Percentiles rank a stretch among this genome's conserved stretches.
phyloP scores from a whole-genome alignment of 2,888 invertebrate species.

The Tetropium fuscum region DNA sequence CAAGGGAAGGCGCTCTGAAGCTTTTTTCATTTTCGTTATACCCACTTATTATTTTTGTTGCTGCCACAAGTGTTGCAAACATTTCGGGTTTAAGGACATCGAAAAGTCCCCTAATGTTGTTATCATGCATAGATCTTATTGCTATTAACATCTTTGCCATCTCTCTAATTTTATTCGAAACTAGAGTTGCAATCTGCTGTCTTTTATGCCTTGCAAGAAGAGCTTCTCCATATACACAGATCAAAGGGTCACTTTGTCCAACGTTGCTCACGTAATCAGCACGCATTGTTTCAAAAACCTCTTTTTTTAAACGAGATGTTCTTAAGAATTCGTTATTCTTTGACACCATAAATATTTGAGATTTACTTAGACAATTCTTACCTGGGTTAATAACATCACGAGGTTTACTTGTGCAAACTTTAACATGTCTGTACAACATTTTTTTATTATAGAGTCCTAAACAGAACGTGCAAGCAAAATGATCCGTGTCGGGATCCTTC shows the following conservation, averaged over 20 bases:
- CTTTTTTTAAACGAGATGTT: constrained; percentile 34
- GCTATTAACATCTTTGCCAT: constrained; percentile 36
- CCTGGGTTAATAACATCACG: background rate
- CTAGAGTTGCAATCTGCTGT: constrained; percentile 36
- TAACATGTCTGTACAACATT: constrained; percentile 6
- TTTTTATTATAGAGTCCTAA: constrained; percentile 14
- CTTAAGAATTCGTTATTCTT: constrained; percentile 33
- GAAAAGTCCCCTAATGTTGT: constrained; percentile 25
- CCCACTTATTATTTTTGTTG: constrained; percentile 36
- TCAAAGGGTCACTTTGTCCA: constrained; percentile 28
- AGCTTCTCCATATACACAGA: constrained; percentile 44
- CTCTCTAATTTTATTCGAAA: constrained; percentile 46
- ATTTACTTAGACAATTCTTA: background rate
- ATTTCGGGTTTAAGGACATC: constrained; percentile 37
- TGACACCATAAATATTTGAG: constrained; percentile 6
- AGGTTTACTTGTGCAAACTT: constrained; percentile 1
- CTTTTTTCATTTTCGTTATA: constrained; percentile 30
- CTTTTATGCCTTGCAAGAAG: constrained; percentile 42
- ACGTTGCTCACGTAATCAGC: constrained; percentile 40
- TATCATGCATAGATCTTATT: constrained; percentile 25
- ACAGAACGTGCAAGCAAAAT: constrained; percentile 16
- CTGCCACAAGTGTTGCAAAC: constrained; percentile 30
- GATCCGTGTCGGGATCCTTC: background rate
- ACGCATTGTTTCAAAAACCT: constrained; percentile 43
- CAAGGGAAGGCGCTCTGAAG: constrained; percentile 37